These are phyloP conservation scores for Paguma larvata DNA, from an alignment of 2,797 vertebrate genomes.

Conservation along the genomic window DNA sequence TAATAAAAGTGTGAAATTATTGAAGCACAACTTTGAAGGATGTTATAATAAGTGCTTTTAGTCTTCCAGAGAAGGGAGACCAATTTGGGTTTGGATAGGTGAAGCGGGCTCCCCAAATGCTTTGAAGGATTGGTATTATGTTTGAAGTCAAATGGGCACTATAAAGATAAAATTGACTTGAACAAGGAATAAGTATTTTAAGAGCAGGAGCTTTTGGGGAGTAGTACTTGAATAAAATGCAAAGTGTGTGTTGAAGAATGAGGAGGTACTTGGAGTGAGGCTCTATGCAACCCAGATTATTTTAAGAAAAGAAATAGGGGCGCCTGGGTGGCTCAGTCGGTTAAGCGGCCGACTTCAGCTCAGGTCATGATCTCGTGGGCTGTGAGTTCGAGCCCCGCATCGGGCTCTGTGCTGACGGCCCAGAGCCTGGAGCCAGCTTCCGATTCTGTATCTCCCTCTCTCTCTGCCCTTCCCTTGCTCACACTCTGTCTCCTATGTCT, in stretches of 20 bases:
- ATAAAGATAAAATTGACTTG: not conserved
- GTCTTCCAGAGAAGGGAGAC: not conserved
- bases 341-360: too few relatives aligned
- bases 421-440: too few relatives aligned
- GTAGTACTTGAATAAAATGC: not conserved
- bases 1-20: not conserved
- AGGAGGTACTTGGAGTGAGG: not conserved
- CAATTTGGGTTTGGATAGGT: not conserved
- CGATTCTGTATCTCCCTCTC: too few relatives aligned
- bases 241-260: not conserved
- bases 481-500: too few relatives aligned
- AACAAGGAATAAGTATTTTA: not conserved
- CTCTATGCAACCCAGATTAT: not conserved
- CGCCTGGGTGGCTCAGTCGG: too few relatives aligned
- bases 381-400: too few relatives aligned
- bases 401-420: too few relatives aligned
- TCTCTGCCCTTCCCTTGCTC: too few relatives aligned
- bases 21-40: not conserved
- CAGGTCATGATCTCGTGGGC: too few relatives aligned
- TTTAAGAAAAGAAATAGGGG: too few relatives aligned
- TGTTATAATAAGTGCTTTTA: not conserved
- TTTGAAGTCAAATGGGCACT: not conserved
- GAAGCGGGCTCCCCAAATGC: not conserved
- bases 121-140: not conserved
- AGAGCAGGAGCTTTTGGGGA: fast-evolving